phyloP scores from a whole-genome alignment of 2,797 vertebrate genomes.

The Podargus strigoides region DNA sequence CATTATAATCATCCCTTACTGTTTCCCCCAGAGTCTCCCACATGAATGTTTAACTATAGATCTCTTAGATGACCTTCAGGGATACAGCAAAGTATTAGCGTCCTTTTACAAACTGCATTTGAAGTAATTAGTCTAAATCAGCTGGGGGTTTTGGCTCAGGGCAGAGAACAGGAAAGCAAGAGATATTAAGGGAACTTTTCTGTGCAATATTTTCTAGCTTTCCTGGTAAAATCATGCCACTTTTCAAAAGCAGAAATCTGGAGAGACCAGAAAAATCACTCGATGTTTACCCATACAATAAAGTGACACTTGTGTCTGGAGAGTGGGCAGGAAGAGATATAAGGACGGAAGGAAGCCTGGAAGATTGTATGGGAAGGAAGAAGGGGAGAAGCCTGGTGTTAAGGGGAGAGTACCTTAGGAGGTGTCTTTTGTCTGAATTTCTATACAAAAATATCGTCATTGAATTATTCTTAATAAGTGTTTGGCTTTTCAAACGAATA shows the following conservation, averaged over 20 bases:
- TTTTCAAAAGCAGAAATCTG: background rate
- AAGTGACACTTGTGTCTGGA: background rate
- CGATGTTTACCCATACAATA: background rate
- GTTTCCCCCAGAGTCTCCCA: background rate
- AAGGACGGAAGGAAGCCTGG: background rate
- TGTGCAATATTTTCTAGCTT: background rate
- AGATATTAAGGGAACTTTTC: background rate
- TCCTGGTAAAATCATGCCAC: background rate
- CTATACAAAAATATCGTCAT: background rate
- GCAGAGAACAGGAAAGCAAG: background rate
- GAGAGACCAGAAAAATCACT: background rate
- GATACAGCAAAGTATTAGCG: conserved; percentile 34
- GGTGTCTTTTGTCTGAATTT: background rate
- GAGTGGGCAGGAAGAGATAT: background rate
- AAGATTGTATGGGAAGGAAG: background rate
- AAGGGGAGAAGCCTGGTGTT: background rate
- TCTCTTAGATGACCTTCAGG: conserved; percentile 28
- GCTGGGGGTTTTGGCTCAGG: background rate
- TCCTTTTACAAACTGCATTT: conserved; percentile 46
- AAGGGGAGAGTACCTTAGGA: background rate
- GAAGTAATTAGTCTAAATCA: conserved; percentile 47
- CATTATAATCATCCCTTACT: background rate
- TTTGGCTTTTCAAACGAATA: background rate
- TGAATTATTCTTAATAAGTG: background rate
- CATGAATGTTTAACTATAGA: conserved; percentile 39